Evolutionary conservation across 2,888 invertebrate genomes (phyloP).

Genomic region (Zygogramma bicolorata): DNA sequence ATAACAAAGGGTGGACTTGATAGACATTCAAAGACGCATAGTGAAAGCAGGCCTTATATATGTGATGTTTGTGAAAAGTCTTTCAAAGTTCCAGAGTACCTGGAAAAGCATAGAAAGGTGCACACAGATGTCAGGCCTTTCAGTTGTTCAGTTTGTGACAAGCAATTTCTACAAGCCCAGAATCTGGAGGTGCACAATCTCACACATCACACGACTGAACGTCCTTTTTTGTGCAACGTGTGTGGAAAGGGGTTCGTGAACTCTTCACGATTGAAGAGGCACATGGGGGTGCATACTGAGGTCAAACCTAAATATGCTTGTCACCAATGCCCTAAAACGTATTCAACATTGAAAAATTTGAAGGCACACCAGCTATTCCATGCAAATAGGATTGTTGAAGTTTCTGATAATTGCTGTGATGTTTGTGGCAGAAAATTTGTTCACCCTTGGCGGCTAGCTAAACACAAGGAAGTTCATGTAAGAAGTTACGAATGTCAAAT

Average conservation of each 20-base stretch:
- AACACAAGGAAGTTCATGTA: conserved; percentile 67
- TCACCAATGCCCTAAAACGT: conserved; percentile 58
- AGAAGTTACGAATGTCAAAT: conserved; percentile 55
- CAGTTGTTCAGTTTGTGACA: conserved; percentile 62
- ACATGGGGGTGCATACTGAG: conserved; percentile 63
- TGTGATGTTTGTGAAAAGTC: conserved; percentile 61
- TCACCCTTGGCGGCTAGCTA: conserved; percentile 66
- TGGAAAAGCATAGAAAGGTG: conserved; percentile 62
- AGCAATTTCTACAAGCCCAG: conserved; percentile 62
- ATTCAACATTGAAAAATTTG: conserved; percentile 60
- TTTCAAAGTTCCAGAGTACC: conserved; percentile 62
- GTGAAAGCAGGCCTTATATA: conserved; percentile 58
- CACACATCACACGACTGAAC: conserved; percentile 63
- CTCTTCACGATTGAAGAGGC: conserved; percentile 61
- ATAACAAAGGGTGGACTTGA: conserved; percentile 63
- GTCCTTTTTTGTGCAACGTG: conserved; percentile 63
- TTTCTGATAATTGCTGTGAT: conserved; percentile 58
- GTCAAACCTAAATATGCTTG: conserved; percentile 61
- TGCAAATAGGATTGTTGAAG: conserved; percentile 47
- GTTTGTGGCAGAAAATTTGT: conserved; percentile 59
- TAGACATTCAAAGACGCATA: conserved; percentile 62
- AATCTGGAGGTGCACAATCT: conserved; percentile 62
- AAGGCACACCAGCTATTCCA: conserved; percentile 59
- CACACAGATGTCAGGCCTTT: conserved; percentile 60
- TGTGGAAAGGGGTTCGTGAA: conserved; percentile 64